A percentile compares a stretch with the other conserved stretches of the same genome.
phyloP scores from a whole-genome alignment of 2,888 invertebrate genomes.

The Pediacus dermestoides region DNA sequence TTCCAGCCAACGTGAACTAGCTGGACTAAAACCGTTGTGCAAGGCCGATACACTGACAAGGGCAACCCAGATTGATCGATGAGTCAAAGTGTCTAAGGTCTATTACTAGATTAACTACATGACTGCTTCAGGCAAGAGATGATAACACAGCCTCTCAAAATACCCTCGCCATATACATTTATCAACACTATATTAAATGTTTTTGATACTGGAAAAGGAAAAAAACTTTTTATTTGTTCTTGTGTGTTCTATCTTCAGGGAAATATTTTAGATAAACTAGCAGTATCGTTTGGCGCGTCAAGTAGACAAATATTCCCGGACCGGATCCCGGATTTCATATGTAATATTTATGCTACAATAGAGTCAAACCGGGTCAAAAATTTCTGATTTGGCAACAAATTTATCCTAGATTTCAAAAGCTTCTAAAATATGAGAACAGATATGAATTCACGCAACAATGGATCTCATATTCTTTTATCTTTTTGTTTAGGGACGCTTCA shows the following conservation, averaged over 20 bases:
- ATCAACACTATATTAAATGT: slow-evolving; percentile 31
- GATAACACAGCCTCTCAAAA: slow-evolving; percentile 25
- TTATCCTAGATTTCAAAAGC: slow-evolving; percentile 20
- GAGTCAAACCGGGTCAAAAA: slow-evolving; percentile 27
- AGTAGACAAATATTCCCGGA: slow-evolving; percentile 28
- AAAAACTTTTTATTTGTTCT: slow-evolving; percentile 30
- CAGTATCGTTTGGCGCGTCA: slow-evolving; percentile 31
- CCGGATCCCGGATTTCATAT: slow-evolving; percentile 30
- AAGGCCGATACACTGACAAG: slow-evolving; percentile 14
- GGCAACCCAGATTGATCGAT: slow-evolving; percentile 29
- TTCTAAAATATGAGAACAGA: slow-evolving; percentile 18
- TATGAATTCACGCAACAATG: slow-evolving; percentile 18
- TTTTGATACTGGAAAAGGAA: slow-evolving; percentile 32
- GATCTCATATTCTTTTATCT: slow-evolving; percentile 12
- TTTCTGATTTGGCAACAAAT: slow-evolving; percentile 32
- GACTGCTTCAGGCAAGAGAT: slow-evolving; percentile 25
- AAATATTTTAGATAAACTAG: slow-evolving; percentile 36
- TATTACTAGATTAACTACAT: slow-evolving; percentile 33
- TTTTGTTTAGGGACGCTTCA: slow-evolving; percentile 13
- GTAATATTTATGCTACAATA: slow-evolving; percentile 29
- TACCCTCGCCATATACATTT: slow-evolving; percentile 20
- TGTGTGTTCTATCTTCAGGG: slow-evolving; percentile 30
- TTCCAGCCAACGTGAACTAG: too few species aligned
- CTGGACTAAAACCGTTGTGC: too few species aligned
- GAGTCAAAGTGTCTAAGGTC: slow-evolving; percentile 29